Evolutionary conservation across 2,797 vertebrate genomes (phyloP).

Genomic region (Pristis pectinata): DNA sequence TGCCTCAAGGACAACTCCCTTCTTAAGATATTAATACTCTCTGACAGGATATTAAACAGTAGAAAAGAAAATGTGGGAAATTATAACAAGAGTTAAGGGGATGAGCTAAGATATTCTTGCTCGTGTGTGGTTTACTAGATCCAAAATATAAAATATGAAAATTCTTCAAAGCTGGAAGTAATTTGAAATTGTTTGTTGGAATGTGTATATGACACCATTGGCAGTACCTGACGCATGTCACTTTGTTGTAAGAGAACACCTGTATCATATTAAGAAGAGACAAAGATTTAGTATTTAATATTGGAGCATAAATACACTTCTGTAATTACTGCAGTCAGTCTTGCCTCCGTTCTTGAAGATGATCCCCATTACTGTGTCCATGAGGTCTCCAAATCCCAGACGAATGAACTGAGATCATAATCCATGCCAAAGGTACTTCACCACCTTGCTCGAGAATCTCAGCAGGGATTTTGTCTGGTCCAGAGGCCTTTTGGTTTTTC

Average conservation of each 20-base stretch:
- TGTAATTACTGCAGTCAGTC: no score
- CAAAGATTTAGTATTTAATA: not conserved
- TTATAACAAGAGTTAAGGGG: not conserved
- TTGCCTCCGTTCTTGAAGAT: no score
- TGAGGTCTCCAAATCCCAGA: no score
- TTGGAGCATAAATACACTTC: no score
- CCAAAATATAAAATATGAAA: not conserved
- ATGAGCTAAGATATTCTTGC: not conserved
- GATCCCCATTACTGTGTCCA: no score
- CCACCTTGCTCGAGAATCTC: no score
- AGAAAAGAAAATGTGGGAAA: not conserved
- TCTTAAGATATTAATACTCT: not conserved
- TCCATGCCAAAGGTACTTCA: no score
- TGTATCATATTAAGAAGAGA: not conserved
- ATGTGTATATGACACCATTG: not conserved
- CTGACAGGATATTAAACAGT: not conserved
- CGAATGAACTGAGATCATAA: no score
- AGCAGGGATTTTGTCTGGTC: no score
- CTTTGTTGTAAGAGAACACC: not conserved
- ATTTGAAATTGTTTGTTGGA: not conserved
- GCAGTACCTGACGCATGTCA: not conserved
- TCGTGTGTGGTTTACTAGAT: not conserved
- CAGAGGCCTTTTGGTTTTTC: no score
- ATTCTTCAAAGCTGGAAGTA: constrained; percentile 10
- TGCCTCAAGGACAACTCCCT: not conserved